phyloP scores from a whole-genome alignment of 2,888 invertebrate species.

The Acrocyrtus sp. region DNA sequence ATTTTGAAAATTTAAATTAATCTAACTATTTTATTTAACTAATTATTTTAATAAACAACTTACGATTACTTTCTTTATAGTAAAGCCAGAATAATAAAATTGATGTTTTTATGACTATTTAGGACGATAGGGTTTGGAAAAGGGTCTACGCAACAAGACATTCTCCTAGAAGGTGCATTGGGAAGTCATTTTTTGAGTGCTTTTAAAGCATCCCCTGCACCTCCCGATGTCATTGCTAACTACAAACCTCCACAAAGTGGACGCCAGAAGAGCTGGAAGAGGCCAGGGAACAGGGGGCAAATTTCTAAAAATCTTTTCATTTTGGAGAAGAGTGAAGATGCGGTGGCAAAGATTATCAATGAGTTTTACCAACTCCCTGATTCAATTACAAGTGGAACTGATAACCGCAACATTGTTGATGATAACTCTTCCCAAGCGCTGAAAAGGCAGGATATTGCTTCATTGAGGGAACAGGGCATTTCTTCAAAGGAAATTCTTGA shows the following conservation, averaged over 20 bases:
- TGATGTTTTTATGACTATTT: too few species aligned
- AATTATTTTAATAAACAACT: too few species aligned
- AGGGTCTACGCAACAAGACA: constrained; percentile 54
- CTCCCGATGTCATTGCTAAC: constrained; percentile 16
- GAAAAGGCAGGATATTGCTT: constrained; percentile 83
- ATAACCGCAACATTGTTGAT: constrained; percentile 53
- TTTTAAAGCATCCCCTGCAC: constrained; percentile 49
- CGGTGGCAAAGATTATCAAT: constrained; percentile 32
- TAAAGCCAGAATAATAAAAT: too few species aligned
- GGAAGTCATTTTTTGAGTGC: constrained; percentile 51
- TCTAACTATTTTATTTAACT: too few species aligned
- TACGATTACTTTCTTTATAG: too few species aligned
- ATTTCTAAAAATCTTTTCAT: constrained; percentile 31
- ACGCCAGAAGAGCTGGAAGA: constrained; percentile 13
- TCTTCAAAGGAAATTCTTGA: constrained; percentile 86
- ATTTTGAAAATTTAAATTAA: too few species aligned
- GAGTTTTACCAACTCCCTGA: constrained; percentile 42
- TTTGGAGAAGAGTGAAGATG: constrained; percentile 33
- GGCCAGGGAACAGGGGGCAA: constrained; percentile 5
- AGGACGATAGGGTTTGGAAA: constrained; percentile 55
- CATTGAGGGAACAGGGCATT: constrained; percentile 78
- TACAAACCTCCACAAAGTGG: constrained; percentile 2
- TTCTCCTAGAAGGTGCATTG: constrained; percentile 51
- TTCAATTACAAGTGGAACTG: constrained; percentile 42
- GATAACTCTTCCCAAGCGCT: constrained; percentile 78